Base-by-base conservation (phyloP, 2,888 invertebrate species). In the Gryllus longicercus region DNA sequence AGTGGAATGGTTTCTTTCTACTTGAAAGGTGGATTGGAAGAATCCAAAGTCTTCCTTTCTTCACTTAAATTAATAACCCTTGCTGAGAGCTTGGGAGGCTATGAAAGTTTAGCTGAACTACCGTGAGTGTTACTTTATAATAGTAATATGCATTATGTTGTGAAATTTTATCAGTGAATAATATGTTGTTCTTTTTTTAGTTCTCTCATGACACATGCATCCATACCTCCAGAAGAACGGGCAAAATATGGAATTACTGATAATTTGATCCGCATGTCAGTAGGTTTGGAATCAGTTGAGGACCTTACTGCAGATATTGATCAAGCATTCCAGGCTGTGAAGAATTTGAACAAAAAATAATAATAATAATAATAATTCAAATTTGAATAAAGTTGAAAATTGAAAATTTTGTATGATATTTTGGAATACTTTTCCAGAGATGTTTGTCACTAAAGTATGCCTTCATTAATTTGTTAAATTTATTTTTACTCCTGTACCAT, bases 71-170 rank as follows among this genome's bases (percentile, higher is more conserved):
- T 96, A 49, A 96, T 98, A 87, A 92, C 91, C 1, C 87, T 97
- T 79, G 98, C 98, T 8, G 98, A 98, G 86, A 98, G 97, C 85
- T 90, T 99, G 82, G 99, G 99, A 78, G 98, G 98, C 80, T 96
- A 94, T 85, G 98, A 99, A 86, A 97, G 96, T 86, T 91, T 99
- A 83, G 96, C 96, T 4, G 97, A 98, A 89, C 89, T 98, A 83
- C 98, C 98, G 94, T 96, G 89, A 92, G 94, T 77, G 75, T n/a
- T 21, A 25, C 21, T 21, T 75, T 21, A 21, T 75, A 14, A 75
- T 10, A 63, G 3, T 16, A 1, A 8, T 49, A 38, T 77, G 11
- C 12, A 2, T 11, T 18, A 77, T 16, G 76, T 74, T 76, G 51
- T 2, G 80, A 77, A 79, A 25, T 21, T 79, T 63, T 80, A 79